Conservation (phyloP, 30 jellyfish, hydroid and myxozoan genomes). For the Aurelia sp. region DNA sequence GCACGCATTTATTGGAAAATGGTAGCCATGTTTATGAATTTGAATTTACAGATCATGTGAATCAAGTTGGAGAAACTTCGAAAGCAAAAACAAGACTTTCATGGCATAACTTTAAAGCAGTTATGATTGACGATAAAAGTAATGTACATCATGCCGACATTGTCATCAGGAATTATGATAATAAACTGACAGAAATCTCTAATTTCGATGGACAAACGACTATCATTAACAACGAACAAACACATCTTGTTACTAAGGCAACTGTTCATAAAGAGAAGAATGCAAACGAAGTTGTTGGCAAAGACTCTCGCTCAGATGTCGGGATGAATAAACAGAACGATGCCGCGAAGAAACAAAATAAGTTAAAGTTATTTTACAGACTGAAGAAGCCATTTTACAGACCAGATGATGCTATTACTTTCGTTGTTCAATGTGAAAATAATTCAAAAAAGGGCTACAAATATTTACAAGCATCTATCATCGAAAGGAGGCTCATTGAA, state of each 20-base stretch:
- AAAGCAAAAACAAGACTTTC: constrained; percentile 37
- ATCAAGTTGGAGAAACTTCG: neutral
- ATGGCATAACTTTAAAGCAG: constrained; percentile 60
- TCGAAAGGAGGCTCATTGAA: constrained; percentile 11
- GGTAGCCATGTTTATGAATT: constrained; percentile 38
- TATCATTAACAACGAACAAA: neutral
- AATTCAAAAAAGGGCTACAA: constrained; percentile 49
- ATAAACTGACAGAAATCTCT: neutral
- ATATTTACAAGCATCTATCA: constrained; percentile 32
- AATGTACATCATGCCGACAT: constrained; percentile 29
- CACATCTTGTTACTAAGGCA: neutral
- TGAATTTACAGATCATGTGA: constrained; percentile 18
- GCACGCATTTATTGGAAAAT: constrained; percentile 4
- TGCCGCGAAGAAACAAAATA: neutral
- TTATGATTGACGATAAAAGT: constrained; percentile 29
- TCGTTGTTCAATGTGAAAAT: constrained; percentile 59
- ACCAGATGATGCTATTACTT: constrained; percentile 17
- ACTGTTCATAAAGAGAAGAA: no score
- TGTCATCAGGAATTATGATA: neutral
- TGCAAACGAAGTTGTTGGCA: no score
- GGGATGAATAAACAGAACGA: no score
- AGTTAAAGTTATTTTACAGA: constrained; percentile 20
- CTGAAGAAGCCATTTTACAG: constrained; percentile 15
- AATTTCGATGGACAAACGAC: neutral
- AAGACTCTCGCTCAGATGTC: no score